Conservation (phyloP, 30 jellyfish, hydroid and myxozoan species). For the Chironex yamaguchii region DNA sequence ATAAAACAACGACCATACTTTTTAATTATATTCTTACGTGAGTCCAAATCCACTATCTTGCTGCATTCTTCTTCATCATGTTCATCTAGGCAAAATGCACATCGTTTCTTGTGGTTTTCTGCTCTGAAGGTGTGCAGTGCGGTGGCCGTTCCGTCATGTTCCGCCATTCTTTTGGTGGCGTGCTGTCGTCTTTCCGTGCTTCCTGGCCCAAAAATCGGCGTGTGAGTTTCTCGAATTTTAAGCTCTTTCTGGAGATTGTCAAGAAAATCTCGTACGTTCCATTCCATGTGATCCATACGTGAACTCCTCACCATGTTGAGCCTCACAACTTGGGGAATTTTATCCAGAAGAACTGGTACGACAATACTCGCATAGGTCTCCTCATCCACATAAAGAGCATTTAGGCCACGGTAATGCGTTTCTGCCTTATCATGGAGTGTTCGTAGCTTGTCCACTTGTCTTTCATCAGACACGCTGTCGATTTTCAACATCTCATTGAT, state of each 20-base stretch:
- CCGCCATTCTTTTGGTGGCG: neutral
- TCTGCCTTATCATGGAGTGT: neutral
- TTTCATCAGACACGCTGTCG: neutral
- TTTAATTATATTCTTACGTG: no score
- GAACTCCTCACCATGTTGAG: conserved; percentile 1
- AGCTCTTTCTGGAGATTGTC: neutral
- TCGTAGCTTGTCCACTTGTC: neutral
- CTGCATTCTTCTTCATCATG: no score
- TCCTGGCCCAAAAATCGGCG: neutral
- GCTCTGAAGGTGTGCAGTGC: neutral
- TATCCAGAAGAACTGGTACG: conserved; percentile 2
- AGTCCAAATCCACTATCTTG: no score
- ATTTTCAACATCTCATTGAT: conserved; percentile 31
- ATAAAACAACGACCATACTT: no score
- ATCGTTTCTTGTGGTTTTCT: no score
- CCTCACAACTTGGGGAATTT: neutral
- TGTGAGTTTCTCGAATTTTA: neutral
- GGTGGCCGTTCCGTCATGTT: neutral
- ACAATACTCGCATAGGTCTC: conserved; percentile 1
- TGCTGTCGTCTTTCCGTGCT: no score
- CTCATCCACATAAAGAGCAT: neutral
- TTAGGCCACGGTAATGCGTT: conserved; percentile 28
- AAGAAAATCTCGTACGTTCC: neutral
- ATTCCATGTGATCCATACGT: neutral
- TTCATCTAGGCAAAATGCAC: no score